Base-by-base conservation (phyloP, 2,888 invertebrate genomes). In the Ephialtes manifestator region DNA sequence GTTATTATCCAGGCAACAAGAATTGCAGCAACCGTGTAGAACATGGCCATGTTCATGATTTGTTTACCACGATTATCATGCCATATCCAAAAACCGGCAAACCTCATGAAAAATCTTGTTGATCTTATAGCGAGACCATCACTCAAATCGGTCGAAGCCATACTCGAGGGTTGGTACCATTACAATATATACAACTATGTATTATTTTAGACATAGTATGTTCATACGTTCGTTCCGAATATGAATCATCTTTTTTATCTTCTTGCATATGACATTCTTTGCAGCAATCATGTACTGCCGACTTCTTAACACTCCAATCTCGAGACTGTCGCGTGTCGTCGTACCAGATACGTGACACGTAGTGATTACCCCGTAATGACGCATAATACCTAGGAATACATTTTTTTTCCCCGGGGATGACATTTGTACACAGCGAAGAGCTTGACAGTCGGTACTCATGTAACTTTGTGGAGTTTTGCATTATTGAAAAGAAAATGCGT, bases 31-130 rank as follows among this genome's bases (percentile, higher is more conserved):
- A 87, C 4, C 7, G 88, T 85, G 20, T 88, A 89, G 1, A 2
- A 4, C 31, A 85, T 65, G 5, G 83, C 67, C 8, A 83, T 20
- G 15, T 81, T 80, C 48, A 88, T 81, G 0, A 71, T 13, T 5
- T 60, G 39, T 71, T 86, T 72, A 2, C 81, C 85, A 0, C 65
- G 46, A n/a, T 31, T 11, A 24, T 80, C 70, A n/a, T 71, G n/a
- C 13, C 79, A 74, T 8, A 84, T 39, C 88, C 89, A 90, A 46
- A 86, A 82, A 7, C 90, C 90, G 11, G 83, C 74, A 8, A 81
- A 58, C 72, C 76, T 84, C 87, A 90, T 72, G 20, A 88, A 85
- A 46, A 88, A 83, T 20, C 79, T 80, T 5, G 85, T 81, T 39
- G 81, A 24, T 35, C 58, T 83, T 39, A 90, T 82, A 1, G 89